Evolutionary conservation across 2,888 invertebrate genomes (phyloP).

Genomic region (Leptinotarsa rubiginosa): DNA sequence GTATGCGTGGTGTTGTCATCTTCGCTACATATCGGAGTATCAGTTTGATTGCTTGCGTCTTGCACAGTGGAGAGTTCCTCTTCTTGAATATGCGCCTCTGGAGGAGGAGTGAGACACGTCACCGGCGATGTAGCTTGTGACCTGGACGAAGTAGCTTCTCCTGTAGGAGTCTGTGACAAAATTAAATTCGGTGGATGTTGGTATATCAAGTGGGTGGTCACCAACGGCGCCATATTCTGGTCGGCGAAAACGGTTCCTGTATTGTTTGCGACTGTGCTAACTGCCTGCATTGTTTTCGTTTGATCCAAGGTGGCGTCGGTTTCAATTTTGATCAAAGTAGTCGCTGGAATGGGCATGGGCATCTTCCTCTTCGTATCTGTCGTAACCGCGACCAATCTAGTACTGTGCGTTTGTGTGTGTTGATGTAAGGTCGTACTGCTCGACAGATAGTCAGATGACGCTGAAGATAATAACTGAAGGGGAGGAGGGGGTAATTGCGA

Average conservation of each 20-base stretch:
- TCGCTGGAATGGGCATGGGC: constrained; percentile 66
- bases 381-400: constrained; percentile 75
- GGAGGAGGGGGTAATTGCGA: constrained; percentile 75
- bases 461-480: constrained; percentile 72
- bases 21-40: constrained; percentile 77
- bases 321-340: constrained; percentile 78
- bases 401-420: constrained; percentile 78
- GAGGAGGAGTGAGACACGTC: constrained; percentile 74
- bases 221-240: constrained; percentile 68
- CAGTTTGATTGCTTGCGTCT: constrained; percentile 87
- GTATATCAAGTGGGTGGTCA: constrained; percentile 72
- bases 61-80: constrained; percentile 71
- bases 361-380: constrained; percentile 69
- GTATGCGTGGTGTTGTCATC: constrained; percentile 67
- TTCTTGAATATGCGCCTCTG: constrained; percentile 63
- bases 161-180: constrained; percentile 58
- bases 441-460: constrained; percentile 70
- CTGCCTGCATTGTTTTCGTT: constrained; percentile 64
- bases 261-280: constrained; percentile 61
- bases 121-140: constrained; percentile 68
- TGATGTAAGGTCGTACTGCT: constrained; percentile 74
- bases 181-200: constrained; percentile 65
- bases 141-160: constrained; percentile 60
- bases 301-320: constrained; percentile 69
- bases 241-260: constrained; percentile 66